Evolutionary conservation across 2,113 vertebrate genomes (phyloP).

Genomic region (Crocuta crocuta): DNA sequence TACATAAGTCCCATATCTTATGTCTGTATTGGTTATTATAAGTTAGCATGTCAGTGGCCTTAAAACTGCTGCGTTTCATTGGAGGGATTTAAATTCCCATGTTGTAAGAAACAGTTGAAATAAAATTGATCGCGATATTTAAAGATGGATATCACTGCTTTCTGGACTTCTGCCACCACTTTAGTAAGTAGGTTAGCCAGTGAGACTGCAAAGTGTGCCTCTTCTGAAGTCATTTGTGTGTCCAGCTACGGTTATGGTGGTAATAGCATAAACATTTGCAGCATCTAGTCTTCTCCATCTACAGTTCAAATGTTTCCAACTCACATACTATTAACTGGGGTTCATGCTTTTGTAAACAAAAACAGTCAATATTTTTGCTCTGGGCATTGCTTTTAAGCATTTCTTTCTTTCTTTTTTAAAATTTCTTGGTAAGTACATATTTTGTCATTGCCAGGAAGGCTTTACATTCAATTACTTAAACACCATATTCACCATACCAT

Average conservation of each 20-base stretch:
- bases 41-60: neutral
- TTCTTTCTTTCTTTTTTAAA: neutral
- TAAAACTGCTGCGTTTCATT: neutral
- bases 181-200: slow-evolving; percentile 50
- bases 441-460: neutral
- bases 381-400: slow-evolving; percentile 3
- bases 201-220: slow-evolving; percentile 13
- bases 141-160: neutral
- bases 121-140: neutral
- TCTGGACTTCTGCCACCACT: neutral
- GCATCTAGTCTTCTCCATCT: slow-evolving; percentile 43
- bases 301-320: slow-evolving; percentile 32
- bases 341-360: slow-evolving; percentile 69
- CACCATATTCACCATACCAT: neutral
- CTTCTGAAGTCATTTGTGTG: slow-evolving; percentile 43
- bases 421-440: neutral
- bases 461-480: slow-evolving; percentile 65
- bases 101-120: slow-evolving; percentile 19
- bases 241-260: neutral
- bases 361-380: slow-evolving; percentile 71
- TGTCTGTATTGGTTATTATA: slow-evolving; percentile 12
- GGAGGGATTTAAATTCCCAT: slow-evolving; percentile 9
- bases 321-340: slow-evolving; percentile 54
- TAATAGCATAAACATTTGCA: slow-evolving; percentile 52
- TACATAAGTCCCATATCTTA: neutral